Evolutionary conservation across 2,113 vertebrate species (phyloP), one percentile per base, ranked within the genome.

Genomic region (Plectropomus leopardus): DNA sequence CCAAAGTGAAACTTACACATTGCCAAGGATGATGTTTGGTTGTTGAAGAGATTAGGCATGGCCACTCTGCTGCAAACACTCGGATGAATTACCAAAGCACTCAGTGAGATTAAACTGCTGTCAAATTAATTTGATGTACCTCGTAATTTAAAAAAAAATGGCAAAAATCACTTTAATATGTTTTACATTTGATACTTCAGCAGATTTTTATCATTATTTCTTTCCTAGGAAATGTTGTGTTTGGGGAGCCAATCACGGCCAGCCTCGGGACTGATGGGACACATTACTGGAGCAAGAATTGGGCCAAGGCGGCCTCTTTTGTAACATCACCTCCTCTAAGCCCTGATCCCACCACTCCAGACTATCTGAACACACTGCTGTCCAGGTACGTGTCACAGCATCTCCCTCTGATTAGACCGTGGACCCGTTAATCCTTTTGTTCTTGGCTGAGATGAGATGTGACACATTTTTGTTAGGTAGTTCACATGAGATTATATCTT

Each of bases 261-360:
- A 99, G 98, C 76, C 95, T 99, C 0, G 98, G 97, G 16, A 99
- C 96, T 1, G 98, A 99, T 0, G 98, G 98, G 65, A 99, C 98
- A 0, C 97, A 99, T 92, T 99, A 99, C 87, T 99, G 98, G 98
- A 99, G 98, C 95, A 99, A 99, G 94, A 99, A 99, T 84, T 99
- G 98, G 98, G 98, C 98, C 45, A 99, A 99, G 85, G 98, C 98
- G 0, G 98, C 98, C 0, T 97, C 97, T 0, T 99, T 98, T 91
- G 98, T 99, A 85, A 97, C 96, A 3, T 98, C 98, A 4, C 98
- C 98, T 0, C 98, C 98, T 9, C 96, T 99, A 70, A 99, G 98
- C 89, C 98, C 98, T 4, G 98, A 99, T 81, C 97, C 97, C 10
- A 99, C 97, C 53, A 99, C 98, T 47, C 97, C 98, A 32, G 98